A percentile compares a stretch with the other conserved stretches of the same genome.
Evolutionary conservation across 2,113 vertebrate genomes (phyloP).

Genomic region (Zootoca vivipara): DNA sequence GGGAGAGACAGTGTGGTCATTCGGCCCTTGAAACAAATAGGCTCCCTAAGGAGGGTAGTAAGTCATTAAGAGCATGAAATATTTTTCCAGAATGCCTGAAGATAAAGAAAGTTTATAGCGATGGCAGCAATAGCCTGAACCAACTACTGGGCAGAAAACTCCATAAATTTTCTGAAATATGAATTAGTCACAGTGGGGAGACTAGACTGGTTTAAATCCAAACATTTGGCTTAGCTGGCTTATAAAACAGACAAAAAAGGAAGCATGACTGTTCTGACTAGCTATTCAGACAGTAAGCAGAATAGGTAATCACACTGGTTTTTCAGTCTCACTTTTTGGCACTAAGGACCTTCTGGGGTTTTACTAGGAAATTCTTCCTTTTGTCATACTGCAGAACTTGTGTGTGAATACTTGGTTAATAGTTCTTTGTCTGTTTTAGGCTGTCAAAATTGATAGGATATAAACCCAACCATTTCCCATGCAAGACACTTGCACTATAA

Average conservation of each 20-base stretch:
- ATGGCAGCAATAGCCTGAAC: background rate
- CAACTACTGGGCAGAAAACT: background rate
- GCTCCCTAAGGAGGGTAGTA: background rate
- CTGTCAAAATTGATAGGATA: background rate
- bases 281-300: background rate
- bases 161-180: background rate
- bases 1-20: background rate
- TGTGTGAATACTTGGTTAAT: background rate
- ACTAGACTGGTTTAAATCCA: background rate
- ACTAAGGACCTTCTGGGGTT: background rate
- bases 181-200: background rate
- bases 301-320: background rate
- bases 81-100: background rate
- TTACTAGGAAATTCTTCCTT: background rate
- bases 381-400: background rate
- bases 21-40: background rate
- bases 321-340: background rate
- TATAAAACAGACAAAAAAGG: background rate
- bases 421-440: background rate
- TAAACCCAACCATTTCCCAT: background rate
- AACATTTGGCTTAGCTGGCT: background rate
- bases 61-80: background rate
- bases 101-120: background rate
- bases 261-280: background rate
- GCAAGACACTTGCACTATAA: slow-evolving; percentile 34